phyloP scores from a whole-genome alignment of 2,888 invertebrate species.

The Thecocarcelia acutangulata region DNA sequence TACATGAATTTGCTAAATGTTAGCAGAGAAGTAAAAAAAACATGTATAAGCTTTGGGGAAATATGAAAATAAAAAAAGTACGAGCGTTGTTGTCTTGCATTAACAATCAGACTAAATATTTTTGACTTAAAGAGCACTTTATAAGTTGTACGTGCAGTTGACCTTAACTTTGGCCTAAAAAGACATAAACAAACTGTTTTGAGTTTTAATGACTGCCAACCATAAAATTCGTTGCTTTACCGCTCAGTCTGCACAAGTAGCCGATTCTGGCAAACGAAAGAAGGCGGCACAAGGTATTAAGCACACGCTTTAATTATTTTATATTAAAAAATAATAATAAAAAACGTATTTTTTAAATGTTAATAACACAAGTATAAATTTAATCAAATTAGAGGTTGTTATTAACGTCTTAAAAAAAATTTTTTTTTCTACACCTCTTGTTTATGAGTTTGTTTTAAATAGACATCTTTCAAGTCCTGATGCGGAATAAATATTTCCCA shows the following conservation, averaged over 20 bases:
- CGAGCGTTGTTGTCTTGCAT: slow-evolving; percentile 40
- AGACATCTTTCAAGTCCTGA: too few species aligned
- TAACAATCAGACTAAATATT: slow-evolving; percentile 39
- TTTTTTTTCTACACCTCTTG: neutral
- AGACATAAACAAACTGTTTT: slow-evolving; percentile 10
- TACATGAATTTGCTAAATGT: too few species aligned
- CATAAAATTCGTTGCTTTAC: slow-evolving; percentile 5
- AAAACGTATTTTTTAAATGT: neutral
- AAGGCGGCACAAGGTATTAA: neutral
- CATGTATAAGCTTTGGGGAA: neutral
- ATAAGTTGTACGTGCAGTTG: slow-evolving; percentile 18
- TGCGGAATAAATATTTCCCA: too few species aligned
- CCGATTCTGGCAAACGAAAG: neutral
- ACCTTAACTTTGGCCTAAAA: slow-evolving; percentile 61
- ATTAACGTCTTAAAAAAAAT: neutral
- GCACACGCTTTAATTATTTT: neutral
- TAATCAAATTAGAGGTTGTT: too few species aligned
- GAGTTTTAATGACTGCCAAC: slow-evolving; percentile 12
- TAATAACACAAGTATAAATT: neutral
- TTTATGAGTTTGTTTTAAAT: too few species aligned
- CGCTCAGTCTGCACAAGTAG: slow-evolving; percentile 5
- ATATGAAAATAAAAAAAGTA: neutral
- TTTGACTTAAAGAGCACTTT: slow-evolving; percentile 3
- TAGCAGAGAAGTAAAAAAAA: too few species aligned
- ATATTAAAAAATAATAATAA: neutral